A percentile compares a stretch with the other conserved stretches of the same genome.
Evolutionary conservation across 2,888 invertebrate genomes (phyloP).

Genomic region (Athripsodes cinereus): DNA sequence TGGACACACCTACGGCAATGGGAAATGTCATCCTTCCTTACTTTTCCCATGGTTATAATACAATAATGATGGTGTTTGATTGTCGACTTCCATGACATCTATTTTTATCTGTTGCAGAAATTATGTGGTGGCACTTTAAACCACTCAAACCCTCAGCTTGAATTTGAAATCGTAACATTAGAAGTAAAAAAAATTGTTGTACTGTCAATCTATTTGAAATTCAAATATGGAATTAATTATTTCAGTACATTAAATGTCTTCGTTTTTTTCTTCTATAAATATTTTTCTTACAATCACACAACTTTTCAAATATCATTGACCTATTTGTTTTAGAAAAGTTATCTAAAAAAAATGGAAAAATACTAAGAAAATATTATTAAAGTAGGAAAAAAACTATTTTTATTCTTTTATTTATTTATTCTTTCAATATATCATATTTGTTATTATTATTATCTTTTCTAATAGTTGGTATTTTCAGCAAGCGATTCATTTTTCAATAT

Average conservation of each 20-base stretch:
- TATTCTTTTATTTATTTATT: too few relatives aligned
- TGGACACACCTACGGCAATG: constrained; percentile 8
- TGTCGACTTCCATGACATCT: background rate
- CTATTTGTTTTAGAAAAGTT: too few relatives aligned
- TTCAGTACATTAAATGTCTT: background rate
- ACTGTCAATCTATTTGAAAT: background rate
- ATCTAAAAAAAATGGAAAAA: too few relatives aligned
- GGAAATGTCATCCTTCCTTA: constrained; percentile 2
- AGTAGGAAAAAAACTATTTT: too few relatives aligned
- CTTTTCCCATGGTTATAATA: background rate
- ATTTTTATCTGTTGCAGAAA: background rate
- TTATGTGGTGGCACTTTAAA: background rate
- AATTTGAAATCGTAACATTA: background rate
- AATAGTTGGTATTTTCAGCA: too few relatives aligned
- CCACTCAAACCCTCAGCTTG: background rate
- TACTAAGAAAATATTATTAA: too few relatives aligned
- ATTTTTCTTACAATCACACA: background rate
- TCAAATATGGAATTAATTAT: too few relatives aligned
- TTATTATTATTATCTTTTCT: too few relatives aligned
- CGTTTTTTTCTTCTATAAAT: background rate
- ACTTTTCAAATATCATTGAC: too few relatives aligned
- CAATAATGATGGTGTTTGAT: background rate
- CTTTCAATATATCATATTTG: too few relatives aligned
- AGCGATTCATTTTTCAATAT: too few relatives aligned
- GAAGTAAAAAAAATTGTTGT: background rate